A percentile compares a stretch with the other conserved stretches of the same genome.
These are phyloP conservation scores for Acropora yongei DNA, from an alignment of 64 coral and sea anemone genomes.

Conservation along the genomic window DNA sequence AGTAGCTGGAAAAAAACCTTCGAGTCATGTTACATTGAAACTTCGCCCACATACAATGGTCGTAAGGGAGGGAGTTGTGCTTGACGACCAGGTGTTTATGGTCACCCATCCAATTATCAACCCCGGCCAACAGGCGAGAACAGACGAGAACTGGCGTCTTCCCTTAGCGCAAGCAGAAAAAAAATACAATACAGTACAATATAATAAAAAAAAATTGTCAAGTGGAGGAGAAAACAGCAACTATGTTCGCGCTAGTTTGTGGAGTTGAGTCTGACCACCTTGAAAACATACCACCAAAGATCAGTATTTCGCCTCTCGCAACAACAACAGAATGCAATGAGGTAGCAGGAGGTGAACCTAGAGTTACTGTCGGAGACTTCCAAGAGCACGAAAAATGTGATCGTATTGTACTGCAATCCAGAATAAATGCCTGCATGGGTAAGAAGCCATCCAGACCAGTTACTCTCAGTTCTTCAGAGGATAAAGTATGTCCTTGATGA, in stretches of 20 bases:
- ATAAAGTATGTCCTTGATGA: constrained; percentile 22
- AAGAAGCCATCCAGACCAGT: constrained; percentile 14
- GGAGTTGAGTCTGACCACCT: constrained; percentile 32
- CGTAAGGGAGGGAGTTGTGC: too few relatives aligned
- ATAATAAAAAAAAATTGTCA: neutral
- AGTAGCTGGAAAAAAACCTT: too few relatives aligned
- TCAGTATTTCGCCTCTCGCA: constrained; percentile 78
- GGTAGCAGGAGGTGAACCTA: constrained; percentile 38
- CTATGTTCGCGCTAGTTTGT: constrained; percentile 7
- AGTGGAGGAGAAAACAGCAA: constrained; percentile 1
- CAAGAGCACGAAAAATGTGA: constrained; percentile 45
- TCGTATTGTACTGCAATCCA: constrained; percentile 66
- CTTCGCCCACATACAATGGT: too few relatives aligned
- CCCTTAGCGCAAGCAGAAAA: too few relatives aligned
- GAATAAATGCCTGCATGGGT: constrained; percentile 54
- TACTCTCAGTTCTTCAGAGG: neutral
- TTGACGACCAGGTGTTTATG: too few relatives aligned
- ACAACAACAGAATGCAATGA: constrained; percentile 87
- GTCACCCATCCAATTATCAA: too few relatives aligned
- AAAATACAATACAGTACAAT: too few relatives aligned
- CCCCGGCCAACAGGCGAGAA: too few relatives aligned
- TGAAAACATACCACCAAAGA: constrained; percentile 85
- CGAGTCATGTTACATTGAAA: too few relatives aligned
- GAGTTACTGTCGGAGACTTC: constrained; percentile 7
- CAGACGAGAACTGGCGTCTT: too few relatives aligned